A percentile compares a stretch with the other conserved stretches of the same genome.
Evolutionary conservation across 2,888 invertebrate genomes (phyloP).

Genomic region (Tipula unca): DNA sequence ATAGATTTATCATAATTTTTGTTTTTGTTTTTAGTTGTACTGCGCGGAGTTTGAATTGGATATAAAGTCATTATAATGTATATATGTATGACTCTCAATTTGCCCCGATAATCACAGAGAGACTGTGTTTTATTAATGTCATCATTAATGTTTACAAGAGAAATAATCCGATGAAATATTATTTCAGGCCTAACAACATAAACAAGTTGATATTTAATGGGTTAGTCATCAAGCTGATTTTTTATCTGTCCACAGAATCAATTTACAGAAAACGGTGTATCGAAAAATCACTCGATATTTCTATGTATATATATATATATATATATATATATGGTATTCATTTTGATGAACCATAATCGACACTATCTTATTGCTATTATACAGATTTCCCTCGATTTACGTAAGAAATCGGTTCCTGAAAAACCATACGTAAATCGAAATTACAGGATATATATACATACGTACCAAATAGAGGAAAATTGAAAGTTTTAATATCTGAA

Average conservation of each 20-base stretch:
- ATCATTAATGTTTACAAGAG: conserved; percentile 4
- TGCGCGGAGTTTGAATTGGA: neutral
- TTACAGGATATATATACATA: no score
- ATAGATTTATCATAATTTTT: conserved; percentile 15
- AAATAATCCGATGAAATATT: neutral
- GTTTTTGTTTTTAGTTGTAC: neutral
- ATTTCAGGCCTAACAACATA: neutral
- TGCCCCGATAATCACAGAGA: neutral
- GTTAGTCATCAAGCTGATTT: neutral
- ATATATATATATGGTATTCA: no score
- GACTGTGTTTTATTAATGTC: neutral
- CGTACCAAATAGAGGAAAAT: no score
- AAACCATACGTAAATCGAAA: no score
- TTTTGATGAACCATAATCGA: no score
- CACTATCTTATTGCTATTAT: no score
- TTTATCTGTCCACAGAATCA: neutral
- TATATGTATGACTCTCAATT: neutral
- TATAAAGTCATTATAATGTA: neutral
- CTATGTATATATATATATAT: no score
- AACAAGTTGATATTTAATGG: neutral
- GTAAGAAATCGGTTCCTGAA: no score
- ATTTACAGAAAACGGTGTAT: neutral
- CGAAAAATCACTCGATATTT: no score
- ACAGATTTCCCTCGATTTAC: no score
- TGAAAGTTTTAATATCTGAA: no score